Evolutionary conservation across 2,113 vertebrate species (phyloP), one percentile per base, ranked within the genome.

Genomic region (Thalassarche chlororhynchos): DNA sequence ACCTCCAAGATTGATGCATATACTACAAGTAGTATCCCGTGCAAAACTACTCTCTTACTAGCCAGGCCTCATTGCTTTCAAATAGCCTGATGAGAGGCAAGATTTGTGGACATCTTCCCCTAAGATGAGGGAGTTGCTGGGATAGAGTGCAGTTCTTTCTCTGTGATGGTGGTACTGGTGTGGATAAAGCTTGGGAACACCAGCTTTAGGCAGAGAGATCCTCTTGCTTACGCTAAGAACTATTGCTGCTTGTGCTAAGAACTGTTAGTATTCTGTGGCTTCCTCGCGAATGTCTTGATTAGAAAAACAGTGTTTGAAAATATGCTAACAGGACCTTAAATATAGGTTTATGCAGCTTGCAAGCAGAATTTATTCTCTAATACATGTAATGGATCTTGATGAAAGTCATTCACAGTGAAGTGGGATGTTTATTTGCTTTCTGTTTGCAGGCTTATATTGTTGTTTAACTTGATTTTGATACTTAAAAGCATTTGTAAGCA

Each of bases 281-380:
- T 87, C 86, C 32, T 90, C 3, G 2, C 44, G 78, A 64, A 70
- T 70, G 28, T 60, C 80, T 94, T 92, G 61, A 93, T 94, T 95
- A 95, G 69, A 62, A 84, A 90, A 95, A 40, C 7, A 44, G 51
- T 87, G 57, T 96, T 93, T 92, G 94, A 92, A 89, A 94, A 82
- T 84, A 87, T 21, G 24, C 72, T 84, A 84, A 64, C 86, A 72
- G 76, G 60, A 86, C 76, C 71, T 95, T 96, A 90, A 96, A 55
- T 86, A 65, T 60, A 93, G 55, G 79, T 87, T 95, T 84, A 49
- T 75, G 47, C 52, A 89, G 51, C 86, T 84, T 93, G 95, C 80
- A 84, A 84, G 88, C 55, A 78, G 32, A 84, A 58, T 90, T 87
- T 75, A 18, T 90, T 92, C 75, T 90, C 69, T 89, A 52, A 84